phyloP scores from a whole-genome alignment of 2,113 vertebrate genomes.

The Pelmatolapia mariae region DNA sequence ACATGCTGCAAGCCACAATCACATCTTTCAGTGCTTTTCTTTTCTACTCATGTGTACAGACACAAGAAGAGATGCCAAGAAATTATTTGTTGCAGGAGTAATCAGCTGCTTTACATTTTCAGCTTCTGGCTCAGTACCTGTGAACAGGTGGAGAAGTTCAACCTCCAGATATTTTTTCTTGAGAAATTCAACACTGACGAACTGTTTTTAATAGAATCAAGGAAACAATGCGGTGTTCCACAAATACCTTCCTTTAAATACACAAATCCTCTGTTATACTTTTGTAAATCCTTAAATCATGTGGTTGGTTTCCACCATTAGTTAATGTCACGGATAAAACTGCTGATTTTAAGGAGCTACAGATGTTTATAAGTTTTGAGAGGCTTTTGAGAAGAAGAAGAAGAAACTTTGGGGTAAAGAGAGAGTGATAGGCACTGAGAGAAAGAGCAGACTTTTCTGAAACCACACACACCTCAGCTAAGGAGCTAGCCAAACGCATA shows the following conservation, averaged over 20 bases:
- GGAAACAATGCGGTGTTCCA: neutral
- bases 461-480: constrained; percentile 36
- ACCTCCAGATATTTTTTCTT: neutral
- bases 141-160: constrained; percentile 3
- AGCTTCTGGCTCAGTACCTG: constrained; percentile 6
- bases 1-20: neutral
- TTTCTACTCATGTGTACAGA: neutral
- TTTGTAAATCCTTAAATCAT: constrained; percentile 29
- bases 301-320: constrained; percentile 47
- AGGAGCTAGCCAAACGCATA: constrained; percentile 30
- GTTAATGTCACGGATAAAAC: constrained; percentile 39
- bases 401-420: constrained; percentile 17
- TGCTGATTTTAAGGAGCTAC: constrained; percentile 50
- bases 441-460: constrained; percentile 36
- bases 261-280: neutral
- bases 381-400: constrained; percentile 3
- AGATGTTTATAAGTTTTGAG: constrained; percentile 54
- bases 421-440: constrained; percentile 36
- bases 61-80: neutral
- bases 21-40: neutral
- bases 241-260: neutral
- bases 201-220: neutral
- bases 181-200: neutral
- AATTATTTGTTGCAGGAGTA: constrained; percentile 4
- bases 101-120: constrained; percentile 6